Percentiles rank a stretch among this genome's conserved stretches.
phyloP scores from a whole-genome alignment of 2,888 invertebrate genomes.

The Calameuta filiformis region DNA sequence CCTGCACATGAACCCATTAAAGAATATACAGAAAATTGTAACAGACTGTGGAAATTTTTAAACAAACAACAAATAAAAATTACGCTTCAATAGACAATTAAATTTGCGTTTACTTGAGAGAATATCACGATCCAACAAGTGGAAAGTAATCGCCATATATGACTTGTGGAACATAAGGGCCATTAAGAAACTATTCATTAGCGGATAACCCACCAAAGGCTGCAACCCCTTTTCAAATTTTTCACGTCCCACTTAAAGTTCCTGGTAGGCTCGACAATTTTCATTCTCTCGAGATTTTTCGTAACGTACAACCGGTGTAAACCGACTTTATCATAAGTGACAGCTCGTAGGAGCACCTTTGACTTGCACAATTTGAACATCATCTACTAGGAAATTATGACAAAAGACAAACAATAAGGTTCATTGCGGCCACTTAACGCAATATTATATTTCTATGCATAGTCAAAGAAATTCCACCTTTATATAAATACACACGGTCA shows the following conservation, averaged over 20 bases:
- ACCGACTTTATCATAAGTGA: conserved; percentile 8
- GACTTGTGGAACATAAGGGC: background rate
- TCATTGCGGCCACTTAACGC: background rate
- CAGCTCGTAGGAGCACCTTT: conserved; percentile 12
- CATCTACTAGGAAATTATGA: background rate
- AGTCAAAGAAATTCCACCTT: background rate
- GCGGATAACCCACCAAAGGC: conserved; percentile 15
- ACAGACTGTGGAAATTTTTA: background rate
- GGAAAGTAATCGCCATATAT: background rate
- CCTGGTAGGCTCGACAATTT: conserved; percentile 3
- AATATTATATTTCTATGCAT: background rate
- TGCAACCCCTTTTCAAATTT: conserved; percentile 14
- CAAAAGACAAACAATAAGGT: conserved; percentile 6
- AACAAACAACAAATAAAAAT: background rate
- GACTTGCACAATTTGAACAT: conserved; percentile 32
- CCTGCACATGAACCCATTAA: background rate
- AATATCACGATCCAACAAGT: background rate
- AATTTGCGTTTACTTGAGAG: background rate
- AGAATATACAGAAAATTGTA: background rate
- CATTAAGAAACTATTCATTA: background rate
- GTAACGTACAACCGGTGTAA: background rate
- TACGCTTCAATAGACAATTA: background rate
- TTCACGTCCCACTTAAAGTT: conserved; percentile 13
- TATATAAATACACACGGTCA: background rate
- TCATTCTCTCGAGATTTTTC: conserved; percentile 5